Evolutionary conservation across 2,888 invertebrate genomes (phyloP).

Genomic region (Aphodius granarius): DNA sequence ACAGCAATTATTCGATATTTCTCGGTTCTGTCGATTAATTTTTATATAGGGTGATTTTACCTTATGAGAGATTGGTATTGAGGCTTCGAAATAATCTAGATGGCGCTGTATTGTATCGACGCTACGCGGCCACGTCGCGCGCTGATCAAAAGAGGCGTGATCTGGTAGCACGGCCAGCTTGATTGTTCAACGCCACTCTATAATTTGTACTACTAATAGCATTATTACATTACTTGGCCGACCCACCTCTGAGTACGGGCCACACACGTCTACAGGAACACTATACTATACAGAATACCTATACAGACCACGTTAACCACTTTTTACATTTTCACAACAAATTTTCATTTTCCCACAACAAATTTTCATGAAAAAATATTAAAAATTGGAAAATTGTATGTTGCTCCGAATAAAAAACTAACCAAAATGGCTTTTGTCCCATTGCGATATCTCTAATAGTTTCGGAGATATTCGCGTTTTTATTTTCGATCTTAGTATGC

Average conservation of each 20-base stretch:
- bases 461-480: background rate
- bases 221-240: constrained; percentile 34
- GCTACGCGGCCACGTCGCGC: background rate
- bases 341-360: background rate
- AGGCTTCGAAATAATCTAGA: background rate
- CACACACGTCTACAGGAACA: constrained; percentile 24
- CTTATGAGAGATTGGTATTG: background rate
- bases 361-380: no score
- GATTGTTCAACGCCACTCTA: constrained; percentile 45
- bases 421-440: background rate
- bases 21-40: background rate
- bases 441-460: background rate
- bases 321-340: background rate
- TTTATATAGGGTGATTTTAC: background rate
- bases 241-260: constrained; percentile 14
- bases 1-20: background rate
- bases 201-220: constrained; percentile 47
- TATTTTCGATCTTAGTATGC: background rate
- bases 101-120: background rate
- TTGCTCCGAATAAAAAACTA: background rate
- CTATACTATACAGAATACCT: no score
- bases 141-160: constrained; percentile 25
- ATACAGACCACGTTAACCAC: no score
- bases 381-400: background rate
- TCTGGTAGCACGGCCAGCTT: constrained; percentile 27